Percentiles rank a stretch among this genome's conserved stretches.
These are phyloP conservation scores for Chloropsis cyanopogon DNA, from an alignment of 2,113 vertebrate species.

Conservation along the genomic window DNA sequence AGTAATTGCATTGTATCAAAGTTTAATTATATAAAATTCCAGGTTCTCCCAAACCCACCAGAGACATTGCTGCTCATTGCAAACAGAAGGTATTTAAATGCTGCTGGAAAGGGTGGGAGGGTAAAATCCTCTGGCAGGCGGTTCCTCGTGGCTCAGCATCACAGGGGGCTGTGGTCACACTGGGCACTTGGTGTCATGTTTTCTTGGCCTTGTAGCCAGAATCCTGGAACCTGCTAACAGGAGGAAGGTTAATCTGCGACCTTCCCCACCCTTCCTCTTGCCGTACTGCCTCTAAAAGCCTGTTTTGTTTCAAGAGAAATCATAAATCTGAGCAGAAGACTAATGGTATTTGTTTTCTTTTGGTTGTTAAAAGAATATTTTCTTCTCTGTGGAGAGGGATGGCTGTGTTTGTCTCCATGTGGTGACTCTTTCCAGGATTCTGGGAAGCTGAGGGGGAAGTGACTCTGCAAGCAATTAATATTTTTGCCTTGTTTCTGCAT, in stretches of 20 bases:
- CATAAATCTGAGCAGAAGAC: neutral
- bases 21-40: neutral
- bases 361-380: neutral
- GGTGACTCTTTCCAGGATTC: neutral
- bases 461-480: neutral
- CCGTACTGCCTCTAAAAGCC: neutral
- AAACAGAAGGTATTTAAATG: neutral
- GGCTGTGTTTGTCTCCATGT: neutral
- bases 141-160: neutral
- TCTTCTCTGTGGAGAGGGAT: neutral
- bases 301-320: constrained; percentile 14
- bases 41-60: neutral
- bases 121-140: neutral
- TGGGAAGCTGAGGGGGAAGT: neutral
- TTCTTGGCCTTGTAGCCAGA: neutral
- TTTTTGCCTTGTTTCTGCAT: neutral
- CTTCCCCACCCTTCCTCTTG: constrained; percentile 17
- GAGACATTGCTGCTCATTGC: accelerated
- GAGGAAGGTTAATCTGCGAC: neutral
- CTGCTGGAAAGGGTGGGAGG: neutral
- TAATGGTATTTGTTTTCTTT: neutral
- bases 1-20: neutral
- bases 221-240: neutral
- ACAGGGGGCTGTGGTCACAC: accelerated
- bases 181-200: neutral